phyloP scores from a whole-genome alignment of 2,888 invertebrate genomes.

The Drosophila mercatorum region DNA sequence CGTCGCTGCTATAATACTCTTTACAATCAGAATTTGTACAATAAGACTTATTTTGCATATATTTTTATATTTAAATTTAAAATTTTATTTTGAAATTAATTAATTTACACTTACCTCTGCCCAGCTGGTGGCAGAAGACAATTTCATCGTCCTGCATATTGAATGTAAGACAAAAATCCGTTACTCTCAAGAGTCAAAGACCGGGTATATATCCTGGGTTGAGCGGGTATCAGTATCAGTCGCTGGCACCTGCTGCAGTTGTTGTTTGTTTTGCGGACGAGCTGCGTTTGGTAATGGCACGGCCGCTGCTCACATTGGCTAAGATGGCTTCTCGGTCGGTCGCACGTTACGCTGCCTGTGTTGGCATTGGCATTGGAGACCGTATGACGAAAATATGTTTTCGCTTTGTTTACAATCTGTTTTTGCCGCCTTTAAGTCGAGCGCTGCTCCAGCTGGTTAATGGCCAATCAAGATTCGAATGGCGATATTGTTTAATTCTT shows the following conservation, averaged over 20 bases:
- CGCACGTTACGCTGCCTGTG: conserved; percentile 13
- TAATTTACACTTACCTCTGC: conserved; percentile 81
- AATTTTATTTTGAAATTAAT: neutral
- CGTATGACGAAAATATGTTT: conserved; percentile 25
- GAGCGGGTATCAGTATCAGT: conserved; percentile 27
- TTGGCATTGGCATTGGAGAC: conserved; percentile 38
- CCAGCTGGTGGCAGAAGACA: conserved; percentile 75
- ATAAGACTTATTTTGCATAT: neutral
- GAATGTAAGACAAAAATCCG: neutral
- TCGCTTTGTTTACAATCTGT: conserved; percentile 53
- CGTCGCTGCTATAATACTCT: conserved; percentile 5
- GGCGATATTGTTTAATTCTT: conserved; percentile 7
- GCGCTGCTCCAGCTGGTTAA: neutral
- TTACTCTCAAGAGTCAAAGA: conserved; percentile 2
- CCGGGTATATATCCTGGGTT: conserved; percentile 32
- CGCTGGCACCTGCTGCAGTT: conserved; percentile 15
- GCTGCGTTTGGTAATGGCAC: conserved; percentile 9
- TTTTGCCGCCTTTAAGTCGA: conserved; percentile 41
- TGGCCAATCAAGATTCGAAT: neutral
- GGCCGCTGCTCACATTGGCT: conserved; percentile 15
- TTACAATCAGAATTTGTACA: neutral
- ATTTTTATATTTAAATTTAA: neutral
- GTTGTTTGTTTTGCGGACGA: conserved; percentile 7
- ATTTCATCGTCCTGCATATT: conserved; percentile 58
- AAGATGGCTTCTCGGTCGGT: conserved; percentile 16